Evolutionary conservation across 1,140 invertebrate species (phyloP).

Genomic region (Mylabris phalerata): DNA sequence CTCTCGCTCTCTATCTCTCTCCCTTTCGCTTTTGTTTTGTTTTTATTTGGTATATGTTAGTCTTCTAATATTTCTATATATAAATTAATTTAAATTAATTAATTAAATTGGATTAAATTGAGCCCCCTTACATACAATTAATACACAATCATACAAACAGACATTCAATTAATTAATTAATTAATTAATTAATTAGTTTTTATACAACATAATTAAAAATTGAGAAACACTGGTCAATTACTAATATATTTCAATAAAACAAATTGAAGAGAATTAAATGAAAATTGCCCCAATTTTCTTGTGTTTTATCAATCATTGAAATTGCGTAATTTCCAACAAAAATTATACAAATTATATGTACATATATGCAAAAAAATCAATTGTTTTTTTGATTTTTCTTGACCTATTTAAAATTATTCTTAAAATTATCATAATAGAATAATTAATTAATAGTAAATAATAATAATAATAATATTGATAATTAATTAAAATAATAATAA

Average conservation of each 20-base stretch:
- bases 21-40: too few relatives aligned
- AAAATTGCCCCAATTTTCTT: not conserved
- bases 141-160: not conserved
- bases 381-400: too few relatives aligned
- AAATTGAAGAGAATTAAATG: not conserved
- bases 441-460: too few relatives aligned
- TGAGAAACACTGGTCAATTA: not conserved
- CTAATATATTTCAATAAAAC: not conserved
- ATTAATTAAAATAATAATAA: too few relatives aligned
- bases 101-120: not conserved
- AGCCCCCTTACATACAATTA: not conserved
- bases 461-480: too few relatives aligned
- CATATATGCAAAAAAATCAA: too few relatives aligned
- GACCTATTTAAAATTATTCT: too few relatives aligned
- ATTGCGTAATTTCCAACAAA: too few relatives aligned
- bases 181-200: not conserved
- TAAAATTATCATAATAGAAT: too few relatives aligned
- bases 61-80: not conserved
- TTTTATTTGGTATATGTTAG: constrained; percentile 11
- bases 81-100: constrained; percentile 6
- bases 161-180: not conserved
- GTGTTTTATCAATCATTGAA: not conserved
- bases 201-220: not conserved
- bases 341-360: too few relatives aligned
- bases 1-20: too few relatives aligned